These are phyloP conservation scores for Tetragonisca angustula DNA, from an alignment of 2,888 invertebrate species.

Conservation along the genomic window DNA sequence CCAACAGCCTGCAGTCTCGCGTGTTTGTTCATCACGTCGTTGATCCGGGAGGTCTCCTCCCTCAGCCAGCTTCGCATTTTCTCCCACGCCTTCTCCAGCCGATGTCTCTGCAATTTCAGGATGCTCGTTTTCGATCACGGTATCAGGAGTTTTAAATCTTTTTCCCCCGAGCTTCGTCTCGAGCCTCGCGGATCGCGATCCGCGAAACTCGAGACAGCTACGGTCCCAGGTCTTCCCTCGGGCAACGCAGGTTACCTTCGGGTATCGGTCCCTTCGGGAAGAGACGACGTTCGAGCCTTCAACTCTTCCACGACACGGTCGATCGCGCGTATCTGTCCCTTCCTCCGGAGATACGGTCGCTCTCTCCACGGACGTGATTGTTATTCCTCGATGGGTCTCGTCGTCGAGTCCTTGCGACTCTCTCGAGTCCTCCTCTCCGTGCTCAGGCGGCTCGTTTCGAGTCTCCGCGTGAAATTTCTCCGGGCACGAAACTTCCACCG, in stretches of 20 bases:
- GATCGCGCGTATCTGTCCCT: conserved; percentile 11
- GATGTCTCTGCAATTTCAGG: conserved; percentile 57
- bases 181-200: not conserved
- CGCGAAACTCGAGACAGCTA: not conserved
- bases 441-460: not conserved
- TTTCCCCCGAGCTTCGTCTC: not conserved
- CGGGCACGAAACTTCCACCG: not conserved
- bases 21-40: conserved; percentile 79
- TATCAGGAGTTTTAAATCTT: not conserved
- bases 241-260: conserved; percentile 33
- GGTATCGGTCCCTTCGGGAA: not conserved
- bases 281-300: conserved; percentile 26
- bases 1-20: conserved; percentile 79
- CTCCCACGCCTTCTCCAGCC: conserved; percentile 79
- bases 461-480: not conserved
- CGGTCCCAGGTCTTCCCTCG: too few species aligned
- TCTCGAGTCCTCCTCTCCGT: not conserved
- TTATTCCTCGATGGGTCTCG: not conserved
- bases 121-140: not conserved
- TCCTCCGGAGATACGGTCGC: not conserved
- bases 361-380: not conserved
- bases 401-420: not conserved
- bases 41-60: conserved; percentile 77
- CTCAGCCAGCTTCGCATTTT: conserved; percentile 79
- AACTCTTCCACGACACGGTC: conserved; percentile 46